phyloP scores from a whole-genome alignment of 30 jellyfish, hydroid and myxozoan genomes.

The Turritopsis dohrnii region DNA sequence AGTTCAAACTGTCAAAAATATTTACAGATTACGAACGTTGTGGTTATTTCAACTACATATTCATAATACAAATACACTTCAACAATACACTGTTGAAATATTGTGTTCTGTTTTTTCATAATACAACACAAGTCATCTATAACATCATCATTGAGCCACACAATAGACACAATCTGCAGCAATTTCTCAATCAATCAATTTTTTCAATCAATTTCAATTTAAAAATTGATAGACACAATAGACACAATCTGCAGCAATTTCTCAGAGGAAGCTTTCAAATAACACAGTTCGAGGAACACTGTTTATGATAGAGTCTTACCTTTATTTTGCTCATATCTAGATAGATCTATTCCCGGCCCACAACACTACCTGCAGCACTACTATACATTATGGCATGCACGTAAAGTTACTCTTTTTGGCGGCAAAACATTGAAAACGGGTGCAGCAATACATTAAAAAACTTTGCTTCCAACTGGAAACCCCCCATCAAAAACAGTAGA shows the following conservation, averaged over 20 bases:
- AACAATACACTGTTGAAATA: too few relatives aligned
- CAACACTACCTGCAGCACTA: neutral
- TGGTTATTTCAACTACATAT: too few relatives aligned
- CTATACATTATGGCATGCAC: neutral
- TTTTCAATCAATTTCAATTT: too few relatives aligned
- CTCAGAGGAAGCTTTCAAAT: neutral
- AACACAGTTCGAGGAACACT: neutral
- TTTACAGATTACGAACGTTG: too few relatives aligned
- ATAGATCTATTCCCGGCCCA: neutral
- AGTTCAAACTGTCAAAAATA: too few relatives aligned
- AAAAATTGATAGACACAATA: too few relatives aligned
- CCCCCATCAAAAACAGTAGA: neutral
- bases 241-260: too few relatives aligned
- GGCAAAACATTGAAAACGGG: neutral
- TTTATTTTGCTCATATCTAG: neutral
- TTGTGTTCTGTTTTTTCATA: too few relatives aligned
- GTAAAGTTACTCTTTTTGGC: neutral
- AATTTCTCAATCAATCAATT: too few relatives aligned
- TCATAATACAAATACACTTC: too few relatives aligned
- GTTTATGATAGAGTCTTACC: neutral
- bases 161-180: neutral
- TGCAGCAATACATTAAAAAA: neutral
- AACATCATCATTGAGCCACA: neutral
- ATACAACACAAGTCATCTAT: too few relatives aligned
- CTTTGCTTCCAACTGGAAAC: neutral